These are phyloP conservation scores for Neosalanx taihuensis DNA, from an alignment of 2,797 vertebrate species.

Conservation along the genomic window DNA sequence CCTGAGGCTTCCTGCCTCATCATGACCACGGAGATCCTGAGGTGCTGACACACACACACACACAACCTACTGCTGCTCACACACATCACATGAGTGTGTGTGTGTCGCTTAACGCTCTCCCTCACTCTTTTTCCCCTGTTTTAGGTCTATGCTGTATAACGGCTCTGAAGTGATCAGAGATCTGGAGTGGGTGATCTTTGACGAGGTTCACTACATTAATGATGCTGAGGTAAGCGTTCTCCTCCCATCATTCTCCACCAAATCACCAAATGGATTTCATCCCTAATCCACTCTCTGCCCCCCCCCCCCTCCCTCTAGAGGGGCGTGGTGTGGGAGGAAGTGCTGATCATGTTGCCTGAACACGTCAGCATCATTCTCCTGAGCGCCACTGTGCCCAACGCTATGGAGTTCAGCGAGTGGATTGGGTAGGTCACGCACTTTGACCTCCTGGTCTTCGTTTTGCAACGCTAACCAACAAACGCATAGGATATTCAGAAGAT, in stretches of 20 bases:
- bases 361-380: constrained; percentile 92
- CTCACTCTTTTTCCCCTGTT: not conserved
- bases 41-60: constrained; percentile 58
- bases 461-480: not conserved
- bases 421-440: constrained; percentile 75
- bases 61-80: not conserved
- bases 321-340: constrained; percentile 94
- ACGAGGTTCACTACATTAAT: constrained; percentile 94
- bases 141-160: constrained; percentile 91
- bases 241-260: not conserved
- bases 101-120: not conserved
- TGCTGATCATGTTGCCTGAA: constrained; percentile 91
- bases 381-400: constrained; percentile 90
- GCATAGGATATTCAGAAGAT: not conserved
- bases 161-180: constrained; percentile 93
- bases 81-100: not conserved
- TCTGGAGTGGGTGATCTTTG: constrained; percentile 94
- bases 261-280: not conserved
- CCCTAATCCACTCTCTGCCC: not conserved
- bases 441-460: not conserved
- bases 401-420: constrained; percentile 93
- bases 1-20: constrained; percentile 90
- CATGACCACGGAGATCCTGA: constrained; percentile 94
- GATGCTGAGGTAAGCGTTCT: constrained; percentile 79
- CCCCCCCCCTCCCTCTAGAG: constrained; percentile 65